Base-by-base conservation (phyloP, 2,113 vertebrate genomes). In the Oreochromis spilurus region DNA sequence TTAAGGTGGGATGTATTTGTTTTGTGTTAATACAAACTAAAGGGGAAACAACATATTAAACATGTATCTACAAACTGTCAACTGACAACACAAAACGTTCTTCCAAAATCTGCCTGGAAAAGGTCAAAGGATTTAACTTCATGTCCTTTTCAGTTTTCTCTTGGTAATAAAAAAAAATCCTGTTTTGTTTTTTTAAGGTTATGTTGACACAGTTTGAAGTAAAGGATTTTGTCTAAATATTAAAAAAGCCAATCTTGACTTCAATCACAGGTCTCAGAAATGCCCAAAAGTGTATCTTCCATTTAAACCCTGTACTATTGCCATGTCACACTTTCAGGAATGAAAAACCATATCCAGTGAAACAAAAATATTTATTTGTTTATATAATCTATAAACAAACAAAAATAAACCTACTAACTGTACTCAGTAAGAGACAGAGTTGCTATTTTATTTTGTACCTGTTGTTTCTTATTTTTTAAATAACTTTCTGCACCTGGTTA, bases 1-100 rank as follows among this genome's bases (percentile, higher is more conserved):
- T 62, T 62, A 36, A 62, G 58, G 5, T 0, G 9, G 5, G 0
- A 0, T 62, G 29, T 62, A 19, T 62, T 34, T 62, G 0, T 19
- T 62, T 62, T 62, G 16, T 62, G 58, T 36, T 62, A 62, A 62
- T 62, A 62, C 0, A 62, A 62, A 62, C 58, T 62, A 19, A 62
- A 62, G 29, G 16, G 2, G 58, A 4, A 62, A 62, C 29, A 62
- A 62, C 58, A 36, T 62, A 19, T 36, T 62, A 62, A 62, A 62
- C 0, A 0, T 34, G 16, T 62, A 36, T 62, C 58, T 36, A 19
- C 58, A 62, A 62, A 62, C 58, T 62, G 29, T 62, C 58, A 62
- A 62, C 29, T 62, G 58, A 62, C 58, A 19, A 62, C 58, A 62
- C 5, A 62, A 36, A 62, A 62, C 11, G 16, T 62, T 62, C 9